Conservation (phyloP, 2,113 vertebrate genomes). For the Lethenteron reissneri region DNA sequence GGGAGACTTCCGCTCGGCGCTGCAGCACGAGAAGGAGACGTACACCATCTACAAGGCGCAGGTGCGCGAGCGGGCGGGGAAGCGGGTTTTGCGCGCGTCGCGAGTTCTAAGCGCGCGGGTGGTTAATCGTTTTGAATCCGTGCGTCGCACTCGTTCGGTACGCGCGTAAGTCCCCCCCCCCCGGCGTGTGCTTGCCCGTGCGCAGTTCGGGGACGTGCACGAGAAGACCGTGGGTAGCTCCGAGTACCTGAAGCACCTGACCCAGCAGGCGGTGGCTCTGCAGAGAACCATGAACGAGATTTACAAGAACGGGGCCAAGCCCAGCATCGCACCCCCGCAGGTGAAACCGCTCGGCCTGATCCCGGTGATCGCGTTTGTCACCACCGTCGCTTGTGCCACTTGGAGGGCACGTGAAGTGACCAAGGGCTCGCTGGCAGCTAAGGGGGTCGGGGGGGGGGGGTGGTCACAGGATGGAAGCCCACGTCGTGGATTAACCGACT, state of each 20-base stretch:
- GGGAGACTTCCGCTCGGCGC: conserved; percentile 78
- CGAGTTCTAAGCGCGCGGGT: no score
- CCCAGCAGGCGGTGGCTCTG: conserved; percentile 83
- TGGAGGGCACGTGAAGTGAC: no score
- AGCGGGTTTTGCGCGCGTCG: no score
- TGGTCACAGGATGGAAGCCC: no score
- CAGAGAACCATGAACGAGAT: conserved; percentile 99
- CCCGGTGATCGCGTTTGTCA: no score
- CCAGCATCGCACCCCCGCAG: conserved; percentile 85
- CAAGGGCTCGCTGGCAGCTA: no score
- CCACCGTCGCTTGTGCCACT: no score
- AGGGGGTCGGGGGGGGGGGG: no score
- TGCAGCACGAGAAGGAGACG: conserved; percentile 94
- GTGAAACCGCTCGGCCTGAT: conserved; percentile 18
- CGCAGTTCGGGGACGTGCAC: conserved; percentile 69
- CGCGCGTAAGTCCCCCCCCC: no score
- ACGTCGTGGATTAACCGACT: no score
- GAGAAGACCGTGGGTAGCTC: conserved; percentile 98
- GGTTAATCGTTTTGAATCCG: no score
- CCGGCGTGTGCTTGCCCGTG: background rate
- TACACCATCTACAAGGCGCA: conserved; percentile 97
- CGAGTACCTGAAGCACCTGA: conserved; percentile 89
- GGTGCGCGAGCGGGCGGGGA: conserved; percentile 22
- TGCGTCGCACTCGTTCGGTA: no score
- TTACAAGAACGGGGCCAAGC: conserved; percentile 82